Base-by-base conservation (phyloP, 2,797 vertebrate species). In the Chelmon rostratus region DNA sequence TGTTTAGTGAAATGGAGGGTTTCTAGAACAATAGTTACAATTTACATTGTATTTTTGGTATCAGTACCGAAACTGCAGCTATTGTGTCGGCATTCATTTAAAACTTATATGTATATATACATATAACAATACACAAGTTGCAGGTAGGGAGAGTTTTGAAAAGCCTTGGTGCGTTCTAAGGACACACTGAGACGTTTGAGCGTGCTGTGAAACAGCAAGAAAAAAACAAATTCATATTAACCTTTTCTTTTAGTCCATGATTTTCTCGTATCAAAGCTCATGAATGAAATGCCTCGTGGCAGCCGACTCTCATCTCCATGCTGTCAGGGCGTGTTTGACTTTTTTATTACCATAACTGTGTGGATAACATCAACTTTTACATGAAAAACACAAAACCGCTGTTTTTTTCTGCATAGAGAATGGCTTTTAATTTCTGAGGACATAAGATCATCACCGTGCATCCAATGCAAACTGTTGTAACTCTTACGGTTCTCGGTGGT, bases 181-280 rank as follows among this genome's bases (percentile, higher is more conserved):
- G 50, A 71, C 64, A 35, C n/a, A 44, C 8, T 0, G 44, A 57
- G 42, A 54, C 47, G 57, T 54, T 18, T 4, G 13, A 46, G 61
- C 19, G 1, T 52, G 54, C 25, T 35, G 44, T 6, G 4, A 6
- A 50, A 37, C 37, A 18, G 50, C 61, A 33, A 37, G 8, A 52
- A 70, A 42, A 18, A 61, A 21, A 9, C 33, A 37, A 35, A 19
- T 47, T 56, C 10, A 16, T n/a, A 16, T 78, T 35, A 71, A 68
- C 47, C 61, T 79, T 86, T 78, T 74, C 44, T 38, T 64, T 68
- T 52, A 68, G 28, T 69, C 42, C 46, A 6, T n/a, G 54, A 13
- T 67, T 72, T 63, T 18, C 37, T 73, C 21, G 2, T 53, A 68
- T 64, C 44, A 25, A 38, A 69, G 54, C 54, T 81, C 63, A 59